A percentile compares a stretch with the other conserved stretches of the same genome.
Conservation (phyloP, 1,140 invertebrate genomes). For the Phymastichus coffea region DNA sequence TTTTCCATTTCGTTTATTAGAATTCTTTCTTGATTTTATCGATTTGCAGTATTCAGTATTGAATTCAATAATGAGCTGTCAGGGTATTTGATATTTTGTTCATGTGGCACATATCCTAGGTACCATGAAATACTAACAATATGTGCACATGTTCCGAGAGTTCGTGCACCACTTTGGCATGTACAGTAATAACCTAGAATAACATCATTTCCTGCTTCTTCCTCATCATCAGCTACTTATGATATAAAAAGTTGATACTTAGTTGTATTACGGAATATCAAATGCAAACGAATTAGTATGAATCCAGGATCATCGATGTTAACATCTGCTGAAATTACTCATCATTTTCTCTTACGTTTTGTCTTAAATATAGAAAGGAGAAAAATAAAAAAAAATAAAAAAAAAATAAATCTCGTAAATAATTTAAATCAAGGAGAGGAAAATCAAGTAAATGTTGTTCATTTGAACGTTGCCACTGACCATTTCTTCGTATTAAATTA, state of each 20-base stretch:
- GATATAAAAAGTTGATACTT: neutral
- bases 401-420: neutral
- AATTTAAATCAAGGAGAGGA: neutral
- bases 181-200: constrained; percentile 5
- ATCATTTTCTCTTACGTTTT: too few species aligned
- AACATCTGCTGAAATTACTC: too few species aligned
- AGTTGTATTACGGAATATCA: neutral
- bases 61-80: too few species aligned
- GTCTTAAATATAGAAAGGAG: constrained; percentile 6
- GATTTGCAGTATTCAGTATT: too few species aligned
- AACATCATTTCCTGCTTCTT: neutral
- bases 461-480: neutral
- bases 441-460: neutral
- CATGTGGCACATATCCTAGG: constrained; percentile 4
- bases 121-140: neutral
- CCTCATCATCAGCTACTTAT: neutral
- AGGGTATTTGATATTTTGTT: neutral
- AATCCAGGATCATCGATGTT: constrained; percentile 1
- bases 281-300: neutral
- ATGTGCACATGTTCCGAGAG: constrained; percentile 2
- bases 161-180: neutral
- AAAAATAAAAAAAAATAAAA: neutral
- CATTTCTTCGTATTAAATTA: too few species aligned
- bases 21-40: too few species aligned
- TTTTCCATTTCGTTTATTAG: too few species aligned